phyloP scores from a whole-genome alignment of 1,140 invertebrate species.

The Aradophagus sp. region DNA sequence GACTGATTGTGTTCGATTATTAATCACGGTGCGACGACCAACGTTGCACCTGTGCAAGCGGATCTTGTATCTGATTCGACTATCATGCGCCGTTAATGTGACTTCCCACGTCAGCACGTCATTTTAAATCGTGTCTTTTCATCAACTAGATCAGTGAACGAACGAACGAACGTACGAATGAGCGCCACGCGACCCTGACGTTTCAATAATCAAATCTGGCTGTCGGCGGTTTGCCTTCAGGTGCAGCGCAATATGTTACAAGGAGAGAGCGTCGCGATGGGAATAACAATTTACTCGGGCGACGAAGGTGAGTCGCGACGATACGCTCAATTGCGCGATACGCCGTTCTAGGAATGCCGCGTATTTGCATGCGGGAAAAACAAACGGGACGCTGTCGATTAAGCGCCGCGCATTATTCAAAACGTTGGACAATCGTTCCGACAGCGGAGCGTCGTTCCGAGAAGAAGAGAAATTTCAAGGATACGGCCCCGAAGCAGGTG shows the following conservation, averaged over 20 bases:
- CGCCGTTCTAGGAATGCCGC: constrained; percentile 17
- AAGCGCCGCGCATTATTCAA: constrained; percentile 28
- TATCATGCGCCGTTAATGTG: constrained; percentile 26
- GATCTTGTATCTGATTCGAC: too few relatives aligned
- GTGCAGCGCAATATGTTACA: constrained; percentile 45
- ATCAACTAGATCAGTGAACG: constrained; percentile 34
- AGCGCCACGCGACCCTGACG: constrained; percentile 35
- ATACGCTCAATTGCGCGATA: constrained; percentile 24
- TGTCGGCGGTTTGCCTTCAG: constrained; percentile 40
- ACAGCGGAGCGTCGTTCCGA: constrained; percentile 20
- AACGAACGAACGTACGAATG: constrained; percentile 8
- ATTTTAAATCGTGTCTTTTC: constrained; percentile 24
- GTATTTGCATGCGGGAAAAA: constrained; percentile 41
- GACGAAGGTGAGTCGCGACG: constrained; percentile 30
- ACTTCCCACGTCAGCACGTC: constrained; percentile 16
- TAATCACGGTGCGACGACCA: too few relatives aligned
- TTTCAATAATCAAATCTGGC: constrained; percentile 33
- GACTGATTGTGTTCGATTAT: too few relatives aligned
- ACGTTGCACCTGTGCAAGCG: too few relatives aligned
- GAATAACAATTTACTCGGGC: constrained; percentile 27
- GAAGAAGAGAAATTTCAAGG: constrained; percentile 56
- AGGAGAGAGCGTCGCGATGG: constrained; percentile 15
- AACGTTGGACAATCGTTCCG: constrained; percentile 24
- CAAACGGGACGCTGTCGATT: constrained; percentile 9
- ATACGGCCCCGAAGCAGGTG: constrained; percentile 57